These are phyloP conservation scores for Myotis vivesi DNA, from an alignment of 2,797 vertebrate species.

Conservation along the genomic window DNA sequence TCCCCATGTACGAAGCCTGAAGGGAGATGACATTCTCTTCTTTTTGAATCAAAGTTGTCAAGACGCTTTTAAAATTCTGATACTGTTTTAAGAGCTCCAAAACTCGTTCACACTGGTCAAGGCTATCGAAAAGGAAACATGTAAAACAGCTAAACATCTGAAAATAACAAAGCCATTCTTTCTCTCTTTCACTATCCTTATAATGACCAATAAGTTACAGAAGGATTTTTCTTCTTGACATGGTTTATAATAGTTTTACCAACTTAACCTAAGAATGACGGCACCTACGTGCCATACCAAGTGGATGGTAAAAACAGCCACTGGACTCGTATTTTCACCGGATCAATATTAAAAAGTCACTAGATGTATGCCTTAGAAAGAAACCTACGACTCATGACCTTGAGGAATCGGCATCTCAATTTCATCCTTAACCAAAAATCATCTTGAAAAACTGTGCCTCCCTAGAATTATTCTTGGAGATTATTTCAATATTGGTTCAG, in stretches of 20 bases:
- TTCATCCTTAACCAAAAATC: neutral
- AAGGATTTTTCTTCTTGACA: neutral
- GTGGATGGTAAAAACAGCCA: neutral
- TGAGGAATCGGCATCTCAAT: neutral
- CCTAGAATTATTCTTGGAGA: neutral
- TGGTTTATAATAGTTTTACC: neutral
- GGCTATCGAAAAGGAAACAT: conserved; percentile 81
- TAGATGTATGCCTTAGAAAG: neutral
- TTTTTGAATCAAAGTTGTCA: conserved; percentile 90
- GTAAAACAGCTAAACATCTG: neutral
- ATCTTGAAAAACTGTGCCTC: neutral
- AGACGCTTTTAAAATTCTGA: conserved; percentile 88
- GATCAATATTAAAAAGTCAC: neutral
- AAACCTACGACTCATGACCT: neutral
- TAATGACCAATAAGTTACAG: neutral
- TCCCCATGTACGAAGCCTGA: conserved; percentile 93
- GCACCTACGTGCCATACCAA: neutral
- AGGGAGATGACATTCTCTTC: conserved; percentile 90
- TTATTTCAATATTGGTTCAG: neutral
- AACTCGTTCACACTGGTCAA: conserved; percentile 88
- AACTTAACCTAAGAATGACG: neutral
- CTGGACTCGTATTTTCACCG: neutral
- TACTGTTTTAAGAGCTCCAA: conserved; percentile 94
- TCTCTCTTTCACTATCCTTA: neutral
- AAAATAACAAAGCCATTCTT: neutral